A percentile compares a stretch with the other conserved stretches of the same genome.
Evolutionary conservation across 2,888 invertebrate species (phyloP).

Genomic region (Ochropleura plecta): DNA sequence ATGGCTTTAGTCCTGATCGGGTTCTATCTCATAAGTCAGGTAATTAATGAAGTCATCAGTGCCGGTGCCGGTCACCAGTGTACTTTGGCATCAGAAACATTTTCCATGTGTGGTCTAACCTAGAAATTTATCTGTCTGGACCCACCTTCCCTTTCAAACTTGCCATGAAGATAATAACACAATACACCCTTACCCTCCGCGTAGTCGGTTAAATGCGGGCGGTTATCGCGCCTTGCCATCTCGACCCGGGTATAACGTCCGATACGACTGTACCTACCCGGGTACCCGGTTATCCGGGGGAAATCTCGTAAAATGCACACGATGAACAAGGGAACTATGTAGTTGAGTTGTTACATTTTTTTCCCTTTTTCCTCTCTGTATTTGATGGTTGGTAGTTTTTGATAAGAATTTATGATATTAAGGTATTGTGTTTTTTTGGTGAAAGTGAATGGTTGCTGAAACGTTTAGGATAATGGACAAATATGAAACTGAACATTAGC

Average conservation of each 20-base stretch:
- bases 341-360: conserved; percentile 56
- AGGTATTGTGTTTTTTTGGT: conserved; percentile 27
- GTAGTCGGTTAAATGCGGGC: conserved; percentile 59
- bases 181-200: conserved; percentile 36
- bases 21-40: not conserved
- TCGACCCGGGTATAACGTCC: conserved; percentile 57
- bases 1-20: not conserved
- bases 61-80: no score
- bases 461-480: conserved; percentile 10
- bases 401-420: conserved; percentile 60
- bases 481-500: conserved; percentile 12
- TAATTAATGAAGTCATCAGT: not conserved
- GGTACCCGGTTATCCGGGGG: conserved; percentile 55
- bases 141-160: conserved; percentile 2
- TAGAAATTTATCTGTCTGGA: not conserved
- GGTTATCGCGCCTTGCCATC: conserved; percentile 58
- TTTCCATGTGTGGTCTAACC: not conserved
- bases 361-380: conserved; percentile 20
- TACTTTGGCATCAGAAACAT: not conserved
- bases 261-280: conserved; percentile 53
- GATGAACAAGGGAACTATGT: conserved; percentile 60
- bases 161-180: conserved; percentile 46
- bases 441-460: not conserved
- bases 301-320: conserved; percentile 60
- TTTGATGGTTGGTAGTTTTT: conserved; percentile 54